phyloP scores from a whole-genome alignment of 1,140 invertebrate genomes.

The Brachionus calyciflorus region DNA sequence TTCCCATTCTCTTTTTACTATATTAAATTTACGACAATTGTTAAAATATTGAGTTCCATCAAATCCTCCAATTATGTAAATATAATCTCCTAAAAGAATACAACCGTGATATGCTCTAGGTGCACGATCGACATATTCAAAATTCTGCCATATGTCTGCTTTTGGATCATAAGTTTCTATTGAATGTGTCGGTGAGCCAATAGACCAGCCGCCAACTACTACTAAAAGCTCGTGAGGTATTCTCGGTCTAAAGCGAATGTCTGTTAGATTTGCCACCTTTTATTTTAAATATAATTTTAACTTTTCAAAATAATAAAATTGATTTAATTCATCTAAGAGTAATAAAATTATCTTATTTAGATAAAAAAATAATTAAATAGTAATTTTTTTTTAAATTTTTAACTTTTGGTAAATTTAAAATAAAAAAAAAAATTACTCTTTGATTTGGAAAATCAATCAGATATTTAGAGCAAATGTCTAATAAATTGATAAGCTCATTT shows the following conservation, averaged over 20 bases:
- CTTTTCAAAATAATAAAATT: no score
- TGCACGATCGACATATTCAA: neutral
- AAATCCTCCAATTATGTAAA: slow-evolving; percentile 52
- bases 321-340: no score
- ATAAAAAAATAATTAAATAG: slow-evolving; percentile 50
- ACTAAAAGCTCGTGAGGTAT: slow-evolving; percentile 63
- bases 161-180: slow-evolving; percentile 71
- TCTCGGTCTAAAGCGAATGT: slow-evolving; percentile 58
- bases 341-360: no score
- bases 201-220: slow-evolving; percentile 74
- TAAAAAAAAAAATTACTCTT: slow-evolving; percentile 57
- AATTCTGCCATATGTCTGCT: neutral
- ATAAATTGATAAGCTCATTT: slow-evolving; percentile 68
- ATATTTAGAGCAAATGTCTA: slow-evolving; percentile 73
- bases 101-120: slow-evolving; percentile 52
- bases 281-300: slow-evolving; percentile 22
- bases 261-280: neutral
- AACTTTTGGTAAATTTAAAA: no score
- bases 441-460: slow-evolving; percentile 69
- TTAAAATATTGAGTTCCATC: slow-evolving; percentile 52
- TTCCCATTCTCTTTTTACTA: slow-evolving; percentile 48
- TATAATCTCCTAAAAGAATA: slow-evolving; percentile 47
- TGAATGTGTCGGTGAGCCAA: slow-evolving; percentile 69
- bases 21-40: slow-evolving; percentile 50
- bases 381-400: slow-evolving; percentile 52